Evolutionary conservation across 2,797 vertebrate species (phyloP), one percentile per base, ranked within the genome.

Genomic region (Okamejei kenojei): DNA sequence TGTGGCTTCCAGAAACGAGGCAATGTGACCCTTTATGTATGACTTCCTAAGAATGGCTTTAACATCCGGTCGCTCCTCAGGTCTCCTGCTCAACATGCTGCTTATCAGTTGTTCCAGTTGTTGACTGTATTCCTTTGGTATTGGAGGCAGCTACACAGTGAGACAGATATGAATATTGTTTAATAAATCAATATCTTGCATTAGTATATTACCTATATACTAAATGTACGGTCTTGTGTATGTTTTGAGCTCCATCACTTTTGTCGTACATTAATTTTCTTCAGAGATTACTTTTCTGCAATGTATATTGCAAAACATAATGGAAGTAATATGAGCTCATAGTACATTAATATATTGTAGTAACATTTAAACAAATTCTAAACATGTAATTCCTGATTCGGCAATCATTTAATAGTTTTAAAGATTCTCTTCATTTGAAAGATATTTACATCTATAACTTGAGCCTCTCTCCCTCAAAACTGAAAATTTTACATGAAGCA

Each of bases 41-140:
- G 98, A 96, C 94, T 99, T 98, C n/a, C 98, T 95, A 76, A 99
- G 96, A 94, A 99, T 97, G 93, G 96, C 97, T 94, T 96, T 98
- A 90, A 99, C 98, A 45, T 98, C 98, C 0, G 98, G 98, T 93
- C 99, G 96, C 93, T 98, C 98, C 93, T 99, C 99, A 21, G 99
- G 98, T 93, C 95, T 97, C 95, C 97, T 98, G 94, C 97, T 98
- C 94, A 99, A 95, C 99, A 99, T 99, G 91, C 97, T 96, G 95
- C 95, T 97, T 94, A 99, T 99, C 94, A 99, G 95, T 93, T 97
- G 97, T 91, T 98, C 97, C 93, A 99, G 95, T 94, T 98, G 98
- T 73, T 96, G 95, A 94, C 98, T 98, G 90, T 99, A 99, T 94
- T 97, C 97, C 95, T 97, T 97, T 54, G 99, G 98, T 98, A 99